Conservation (phyloP, 1,140 invertebrate genomes). For the Ceratoteleas bidentatus region DNA sequence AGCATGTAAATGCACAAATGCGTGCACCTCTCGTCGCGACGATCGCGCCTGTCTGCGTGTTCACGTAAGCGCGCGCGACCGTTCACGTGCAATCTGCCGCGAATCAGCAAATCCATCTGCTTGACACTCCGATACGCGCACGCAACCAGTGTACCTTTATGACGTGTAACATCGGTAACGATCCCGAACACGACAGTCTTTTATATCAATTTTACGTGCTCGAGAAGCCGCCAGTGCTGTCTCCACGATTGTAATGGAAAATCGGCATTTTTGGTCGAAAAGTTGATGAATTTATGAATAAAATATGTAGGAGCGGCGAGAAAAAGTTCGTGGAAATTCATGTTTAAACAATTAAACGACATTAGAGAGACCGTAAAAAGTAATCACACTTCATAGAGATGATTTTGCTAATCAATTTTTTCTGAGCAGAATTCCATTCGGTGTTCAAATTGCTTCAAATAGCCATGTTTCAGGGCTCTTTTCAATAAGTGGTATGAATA, state of each 20-base stretch:
- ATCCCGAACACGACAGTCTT: conserved; percentile 46
- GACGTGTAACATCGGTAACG: conserved; percentile 56
- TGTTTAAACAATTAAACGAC: too few species aligned
- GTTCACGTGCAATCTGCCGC: conserved; percentile 61
- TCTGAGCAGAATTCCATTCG: too few species aligned
- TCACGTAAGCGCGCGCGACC: conserved; percentile 31
- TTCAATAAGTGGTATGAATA: too few species aligned
- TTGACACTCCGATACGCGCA: conserved; percentile 55
- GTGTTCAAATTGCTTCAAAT: too few species aligned
- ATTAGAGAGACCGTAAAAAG: too few species aligned
- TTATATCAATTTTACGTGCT: conserved; percentile 42
- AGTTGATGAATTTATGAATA: too few species aligned
- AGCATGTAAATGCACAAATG: conserved; percentile 65
- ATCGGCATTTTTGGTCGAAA: too few species aligned
- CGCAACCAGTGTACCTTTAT: conserved; percentile 57
- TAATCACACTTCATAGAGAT: too few species aligned
- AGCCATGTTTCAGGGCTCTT: too few species aligned
- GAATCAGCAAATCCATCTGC: conserved; percentile 63
- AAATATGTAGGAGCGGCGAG: too few species aligned
- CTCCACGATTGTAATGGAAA: not conserved
- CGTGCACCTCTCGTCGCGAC: conserved; percentile 28
- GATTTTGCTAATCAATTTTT: too few species aligned
- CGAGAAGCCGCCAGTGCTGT: not conserved
- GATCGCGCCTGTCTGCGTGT: conserved; percentile 33
- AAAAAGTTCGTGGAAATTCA: too few species aligned